Percentiles rank a stretch among this genome's conserved stretches.
These are phyloP conservation scores for Scalopus aquaticus DNA, from an alignment of 2,113 vertebrate genomes.

Conservation along the genomic window DNA sequence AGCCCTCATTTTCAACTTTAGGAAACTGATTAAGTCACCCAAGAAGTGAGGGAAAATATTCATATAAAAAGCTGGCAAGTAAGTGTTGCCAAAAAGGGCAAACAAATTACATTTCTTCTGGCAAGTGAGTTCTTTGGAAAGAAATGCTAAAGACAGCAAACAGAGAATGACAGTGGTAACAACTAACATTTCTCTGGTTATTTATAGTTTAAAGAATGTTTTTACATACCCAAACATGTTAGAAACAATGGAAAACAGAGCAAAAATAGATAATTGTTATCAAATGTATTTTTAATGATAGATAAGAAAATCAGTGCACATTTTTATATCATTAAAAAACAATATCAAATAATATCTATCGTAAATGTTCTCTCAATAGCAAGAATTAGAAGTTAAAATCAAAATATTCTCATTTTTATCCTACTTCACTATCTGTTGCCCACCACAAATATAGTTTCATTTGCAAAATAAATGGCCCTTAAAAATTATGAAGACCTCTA, in stretches of 20 bases:
- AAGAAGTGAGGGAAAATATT: constrained; percentile 34
- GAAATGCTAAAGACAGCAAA: neutral
- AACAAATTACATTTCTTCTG: constrained; percentile 33
- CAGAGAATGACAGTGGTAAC: constrained; percentile 29
- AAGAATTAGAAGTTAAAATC: constrained; percentile 48
- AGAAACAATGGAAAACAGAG: constrained; percentile 46
- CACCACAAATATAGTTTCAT: neutral
- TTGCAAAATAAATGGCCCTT: neutral
- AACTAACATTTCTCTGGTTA: constrained; percentile 29
- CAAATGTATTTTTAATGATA: constrained; percentile 32
- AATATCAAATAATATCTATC: constrained; percentile 9
- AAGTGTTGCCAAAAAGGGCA: constrained; percentile 3
- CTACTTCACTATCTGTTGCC: neutral
- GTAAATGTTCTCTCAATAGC: neutral
- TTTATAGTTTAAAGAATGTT: constrained; percentile 34
- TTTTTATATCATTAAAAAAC: constrained; percentile 13
- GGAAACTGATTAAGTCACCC: constrained; percentile 6
- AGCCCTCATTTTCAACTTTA: constrained; percentile 50
- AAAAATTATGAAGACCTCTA: neutral
- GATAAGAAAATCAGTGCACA: neutral
- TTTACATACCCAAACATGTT: neutral
- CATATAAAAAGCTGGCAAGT: constrained; percentile 44
- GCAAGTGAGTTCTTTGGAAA: constrained; percentile 39
- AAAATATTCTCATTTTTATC: constrained; percentile 40
- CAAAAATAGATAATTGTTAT: constrained; percentile 19